These are phyloP conservation scores for Antedon mediterranea DNA, from an alignment of 53 echinoderm and acorn worm species.

Conservation along the genomic window DNA sequence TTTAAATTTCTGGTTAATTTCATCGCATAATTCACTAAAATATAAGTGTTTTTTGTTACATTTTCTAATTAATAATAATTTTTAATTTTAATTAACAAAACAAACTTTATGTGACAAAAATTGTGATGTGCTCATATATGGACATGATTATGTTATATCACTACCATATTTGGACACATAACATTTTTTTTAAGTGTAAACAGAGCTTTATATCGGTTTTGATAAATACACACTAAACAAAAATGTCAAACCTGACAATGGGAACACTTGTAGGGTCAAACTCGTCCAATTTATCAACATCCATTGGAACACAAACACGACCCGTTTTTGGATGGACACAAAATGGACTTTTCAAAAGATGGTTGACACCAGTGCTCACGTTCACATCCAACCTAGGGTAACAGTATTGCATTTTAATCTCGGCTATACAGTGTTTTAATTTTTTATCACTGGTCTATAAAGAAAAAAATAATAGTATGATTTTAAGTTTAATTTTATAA, in stretches of 20 bases:
- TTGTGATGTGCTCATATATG: no score
- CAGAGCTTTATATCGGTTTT: no score
- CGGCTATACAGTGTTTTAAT: conserved; percentile 47
- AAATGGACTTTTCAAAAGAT: conserved; percentile 94
- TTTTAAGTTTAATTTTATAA: no score
- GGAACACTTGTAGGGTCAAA: conserved; percentile 87
- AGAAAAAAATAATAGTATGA: background rate
- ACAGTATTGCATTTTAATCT: conserved; percentile 87
- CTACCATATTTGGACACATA: no score
- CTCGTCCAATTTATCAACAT: conserved; percentile 38
- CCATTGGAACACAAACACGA: conserved; percentile 81
- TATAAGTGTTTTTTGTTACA: background rate
- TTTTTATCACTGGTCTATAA: conserved; percentile 51
- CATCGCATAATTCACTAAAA: conserved; percentile 64
- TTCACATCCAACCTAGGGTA: conserved; percentile 95
- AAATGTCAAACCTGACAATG: conserved; percentile 57
- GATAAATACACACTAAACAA: no score
- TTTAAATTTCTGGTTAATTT: conserved; percentile 50
- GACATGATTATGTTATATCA: no score
- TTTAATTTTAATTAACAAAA: no score
- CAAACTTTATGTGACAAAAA: no score
- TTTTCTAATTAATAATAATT: no score
- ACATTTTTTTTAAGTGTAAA: no score
- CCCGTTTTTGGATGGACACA: conserved; percentile 96
- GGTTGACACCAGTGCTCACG: conserved; percentile 93